Base-by-base conservation (phyloP, 2,888 invertebrate genomes). In the Panzeria rudis region DNA sequence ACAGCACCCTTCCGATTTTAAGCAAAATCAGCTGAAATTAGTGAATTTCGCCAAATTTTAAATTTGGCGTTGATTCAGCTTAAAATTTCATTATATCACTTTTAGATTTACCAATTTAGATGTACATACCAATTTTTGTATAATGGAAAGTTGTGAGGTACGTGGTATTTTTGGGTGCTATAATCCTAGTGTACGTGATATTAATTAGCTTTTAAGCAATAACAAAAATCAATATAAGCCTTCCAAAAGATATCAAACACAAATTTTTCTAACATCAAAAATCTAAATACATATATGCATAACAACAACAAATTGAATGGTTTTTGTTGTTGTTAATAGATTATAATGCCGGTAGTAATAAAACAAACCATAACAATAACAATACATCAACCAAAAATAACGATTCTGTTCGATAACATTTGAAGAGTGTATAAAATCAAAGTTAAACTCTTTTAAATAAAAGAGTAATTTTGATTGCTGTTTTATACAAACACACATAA, bases 261-360 rank as follows among this genome's bases (percentile, higher is more conserved):
- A 23, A 0, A 52, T 23, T 20, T 17, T 23, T 52, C 20, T 20
- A 50, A 50, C 9, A 50, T 13, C 13, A 50, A 54, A 41, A 17
- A 59, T 59, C 17, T 17, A 6, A 41, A 62, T n/a, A 59, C n/a
- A n/a, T n/a, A n/a, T n/a, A n/a, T n/a, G n/a, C n/a, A n/a, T n/a
- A 17, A 38, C 7, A 29, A 7, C 41, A 54, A 25, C 25, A 41
- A 56, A 17, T 25, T 23, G 11, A 54, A 41, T 13, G 9, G 9
- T 41, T 41, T 5, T 20, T 61, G 0, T 52, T 62, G 50, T 50
- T 75, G 0, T 71, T 69, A 29, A 41, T 71, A 41, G 20, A 62
- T 52, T 11, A 54, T 44, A 52, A 83, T 73, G 83, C 83, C 83
- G 83, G 83, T 56, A 66, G 52, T 38, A 71, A 32, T 9, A 71